Percentiles rank a stretch among this genome's conserved stretches.
Conservation (phyloP, 2,797 vertebrate species). For the Poeciliopsis paucimaculata region DNA sequence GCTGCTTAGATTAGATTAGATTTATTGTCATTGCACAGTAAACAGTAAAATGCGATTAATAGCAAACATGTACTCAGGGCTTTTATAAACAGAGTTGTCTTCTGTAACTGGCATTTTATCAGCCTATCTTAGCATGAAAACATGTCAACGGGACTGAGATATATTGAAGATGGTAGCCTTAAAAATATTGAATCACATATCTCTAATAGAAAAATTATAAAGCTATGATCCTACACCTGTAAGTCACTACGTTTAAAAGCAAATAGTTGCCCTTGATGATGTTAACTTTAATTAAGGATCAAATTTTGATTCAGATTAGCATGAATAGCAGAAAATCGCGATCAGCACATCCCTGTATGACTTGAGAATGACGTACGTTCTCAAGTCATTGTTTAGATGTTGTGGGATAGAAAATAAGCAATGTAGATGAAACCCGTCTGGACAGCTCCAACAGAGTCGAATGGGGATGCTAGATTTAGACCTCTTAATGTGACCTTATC, state of each 20-base stretch:
- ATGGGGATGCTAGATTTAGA: slow-evolving; percentile 25
- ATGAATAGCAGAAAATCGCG: background rate
- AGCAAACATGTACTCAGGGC: too few species aligned
- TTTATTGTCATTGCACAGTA: too few species aligned
- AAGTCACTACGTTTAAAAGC: background rate
- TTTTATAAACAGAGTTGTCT: too few species aligned
- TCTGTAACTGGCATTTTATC: too few species aligned
- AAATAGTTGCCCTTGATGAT: background rate
- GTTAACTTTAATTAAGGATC: background rate
- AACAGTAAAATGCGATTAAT: too few species aligned
- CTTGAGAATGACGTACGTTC: background rate
- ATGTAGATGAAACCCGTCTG: slow-evolving; percentile 4
- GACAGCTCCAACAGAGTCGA: background rate
- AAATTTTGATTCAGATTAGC: background rate
- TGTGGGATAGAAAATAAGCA: background rate
- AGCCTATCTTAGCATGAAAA: background rate
- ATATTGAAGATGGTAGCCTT: background rate
- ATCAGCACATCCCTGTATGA: background rate
- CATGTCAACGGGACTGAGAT: background rate
- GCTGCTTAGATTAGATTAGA: background rate
- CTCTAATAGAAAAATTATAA: background rate
- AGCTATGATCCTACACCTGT: background rate
- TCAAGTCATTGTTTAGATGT: background rate
- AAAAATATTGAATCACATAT: background rate
- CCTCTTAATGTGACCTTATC: slow-evolving; percentile 30